Percentiles rank a stretch among this genome's conserved stretches.
phyloP scores from a whole-genome alignment of 2,797 vertebrate genomes.

The Darevskia mixta region DNA sequence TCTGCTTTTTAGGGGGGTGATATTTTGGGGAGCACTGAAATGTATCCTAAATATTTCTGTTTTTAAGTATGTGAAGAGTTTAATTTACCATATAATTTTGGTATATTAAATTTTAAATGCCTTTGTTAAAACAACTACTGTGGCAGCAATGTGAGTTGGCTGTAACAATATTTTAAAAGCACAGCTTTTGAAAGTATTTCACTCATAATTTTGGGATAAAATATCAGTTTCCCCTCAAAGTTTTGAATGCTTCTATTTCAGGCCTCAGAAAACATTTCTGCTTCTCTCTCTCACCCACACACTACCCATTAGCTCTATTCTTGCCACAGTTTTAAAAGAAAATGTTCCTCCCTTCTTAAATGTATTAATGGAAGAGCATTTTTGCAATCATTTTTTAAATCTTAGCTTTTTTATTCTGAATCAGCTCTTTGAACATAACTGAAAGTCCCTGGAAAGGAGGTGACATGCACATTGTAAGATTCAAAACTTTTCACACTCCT shows the following conservation, averaged over 20 bases:
- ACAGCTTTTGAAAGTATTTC: neutral
- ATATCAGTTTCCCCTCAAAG: neutral
- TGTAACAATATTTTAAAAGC: neutral
- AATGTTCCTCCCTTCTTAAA: neutral
- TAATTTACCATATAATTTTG: neutral
- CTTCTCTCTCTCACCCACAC: too few species aligned
- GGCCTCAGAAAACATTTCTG: too few species aligned
- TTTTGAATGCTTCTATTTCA: neutral
- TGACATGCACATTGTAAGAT: neutral
- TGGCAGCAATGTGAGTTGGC: neutral
- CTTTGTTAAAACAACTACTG: neutral
- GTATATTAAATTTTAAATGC: neutral
- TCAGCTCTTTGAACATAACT: neutral
- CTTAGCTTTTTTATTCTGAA: neutral
- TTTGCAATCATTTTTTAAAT: neutral
- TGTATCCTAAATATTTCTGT: neutral
- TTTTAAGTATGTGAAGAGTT: neutral
- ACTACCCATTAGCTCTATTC: too few species aligned
- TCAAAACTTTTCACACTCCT: neutral
- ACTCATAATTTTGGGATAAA: neutral
- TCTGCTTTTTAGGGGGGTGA: neutral
- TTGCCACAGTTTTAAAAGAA: too few species aligned
- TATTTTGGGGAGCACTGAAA: neutral
- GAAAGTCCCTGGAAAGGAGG: neutral
- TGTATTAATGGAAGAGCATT: neutral